phyloP scores from a whole-genome alignment of 2,888 invertebrate genomes.

The Agrotis exclamationis region DNA sequence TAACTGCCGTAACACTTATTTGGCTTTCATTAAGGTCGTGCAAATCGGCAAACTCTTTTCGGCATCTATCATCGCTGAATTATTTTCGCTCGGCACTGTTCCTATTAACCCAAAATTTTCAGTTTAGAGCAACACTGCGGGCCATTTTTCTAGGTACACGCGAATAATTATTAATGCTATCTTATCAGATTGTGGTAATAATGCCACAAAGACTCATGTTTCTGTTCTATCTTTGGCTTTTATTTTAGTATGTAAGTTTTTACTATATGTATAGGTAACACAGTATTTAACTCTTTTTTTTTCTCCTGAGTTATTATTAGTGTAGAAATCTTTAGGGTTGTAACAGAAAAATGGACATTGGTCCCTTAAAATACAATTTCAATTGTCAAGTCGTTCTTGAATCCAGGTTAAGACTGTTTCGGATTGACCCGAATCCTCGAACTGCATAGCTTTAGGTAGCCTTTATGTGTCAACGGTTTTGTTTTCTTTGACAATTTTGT shows the following conservation, averaged over 20 bases:
- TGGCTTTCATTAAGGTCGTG: neutral
- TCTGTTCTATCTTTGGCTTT: too few relatives aligned
- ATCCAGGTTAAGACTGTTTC: neutral
- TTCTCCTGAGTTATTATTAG: too few relatives aligned
- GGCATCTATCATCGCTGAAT: neutral
- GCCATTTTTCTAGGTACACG: too few relatives aligned
- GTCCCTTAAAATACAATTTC: neutral
- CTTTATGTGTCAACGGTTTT: neutral
- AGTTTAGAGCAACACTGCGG: too few relatives aligned
- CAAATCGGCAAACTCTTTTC: neutral
- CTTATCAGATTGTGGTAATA: too few relatives aligned
- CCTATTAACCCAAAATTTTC: too few relatives aligned
- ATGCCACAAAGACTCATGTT: too few relatives aligned
- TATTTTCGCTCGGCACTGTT: too few relatives aligned
- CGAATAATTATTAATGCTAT: too few relatives aligned
- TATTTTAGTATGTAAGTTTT: too few relatives aligned
- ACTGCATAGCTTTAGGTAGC: neutral
- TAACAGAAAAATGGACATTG: neutral
- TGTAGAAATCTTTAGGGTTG: neutral
- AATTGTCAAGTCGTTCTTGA: neutral
- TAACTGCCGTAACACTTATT: neutral
- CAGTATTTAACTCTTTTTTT: too few relatives aligned
- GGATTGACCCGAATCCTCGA: slow-evolving; percentile 3
- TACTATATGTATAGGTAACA: too few relatives aligned
- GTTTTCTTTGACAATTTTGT: neutral